Evolutionary conservation across 2,888 invertebrate genomes (phyloP), one percentile per base, ranked within the genome.

Genomic region (Nemotelus pantherinus): DNA sequence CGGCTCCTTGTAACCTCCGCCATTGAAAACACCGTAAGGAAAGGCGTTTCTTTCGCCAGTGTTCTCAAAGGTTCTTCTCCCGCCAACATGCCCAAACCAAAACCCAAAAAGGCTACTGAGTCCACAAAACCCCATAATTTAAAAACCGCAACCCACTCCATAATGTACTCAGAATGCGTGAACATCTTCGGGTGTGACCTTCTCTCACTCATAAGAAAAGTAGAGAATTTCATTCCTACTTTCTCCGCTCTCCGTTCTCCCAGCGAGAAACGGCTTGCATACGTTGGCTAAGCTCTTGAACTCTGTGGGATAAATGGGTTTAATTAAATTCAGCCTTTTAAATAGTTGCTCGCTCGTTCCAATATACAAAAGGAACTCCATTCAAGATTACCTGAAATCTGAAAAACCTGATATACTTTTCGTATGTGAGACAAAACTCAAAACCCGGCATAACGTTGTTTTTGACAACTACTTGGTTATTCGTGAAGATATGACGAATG

Each of bases 161-260:
- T 63, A 5, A 7, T 63, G 41, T 7, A 3, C 10, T 4, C 39
- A 6, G 67, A 67, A 6, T 67, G 67, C 50, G 2, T 2, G 7
- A 39, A 67, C 5, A 39, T 67, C 41, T 67, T 67, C 39, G 67
- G 67, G 41, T 67, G 67, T 47, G 67, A 67, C 50, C 25, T 67
- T 7, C 50, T 67, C 50, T 7, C 67, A 5, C 67, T 67, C n/a
- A 67, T 67, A 2, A 39, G 50, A 6, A 48, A 67, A 48, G 67
- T 67, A 7, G 50, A 25, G 25, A 25, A 48, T 25, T 10, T 50
- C 39, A 50, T 67, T 50, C 67, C 50, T 2, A 25, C 10, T 4
- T n/a, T 43, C 3, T 50, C 48, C 39, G 3, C 39, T 25, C 25
- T 6, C 7, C n/a, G 7, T 25, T 45, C 25, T 63, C 41, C 43